Base-by-base conservation (phyloP, 2,888 invertebrate genomes). In the Ichneumoninae sp. region DNA sequence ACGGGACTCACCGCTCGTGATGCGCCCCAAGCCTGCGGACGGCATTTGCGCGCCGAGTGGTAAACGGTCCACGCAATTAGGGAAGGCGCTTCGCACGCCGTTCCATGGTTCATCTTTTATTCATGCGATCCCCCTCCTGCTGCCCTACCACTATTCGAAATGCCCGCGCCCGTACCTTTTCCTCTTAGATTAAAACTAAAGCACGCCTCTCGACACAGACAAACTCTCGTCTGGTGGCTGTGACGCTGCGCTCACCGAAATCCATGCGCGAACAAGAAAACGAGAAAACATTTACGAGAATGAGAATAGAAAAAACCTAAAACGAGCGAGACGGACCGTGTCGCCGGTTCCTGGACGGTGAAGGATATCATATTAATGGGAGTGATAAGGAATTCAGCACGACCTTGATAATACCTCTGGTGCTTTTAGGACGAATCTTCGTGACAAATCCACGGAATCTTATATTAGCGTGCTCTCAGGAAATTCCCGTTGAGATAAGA, bases 41-140 rank as follows among this genome's bases (percentile, higher is more conserved):
- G 83, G 87, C 86, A 84, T 86, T 86, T 85, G 83, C 86, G 82
- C 87, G 87, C 80, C 86, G 86, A 88, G 88, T 88, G 88, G 89
- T 88, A 92, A 92, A 92, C 93, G 92, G 92, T 91, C 92, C 90
- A 90, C 90, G 92, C 93, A 93, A 93, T 93, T 93, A 93, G 92
- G 91, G 89, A 92, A 92, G 92, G 91, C 91, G 92, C 91, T 92
- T 92, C 91, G 91, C 92, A 91, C 91, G 88, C 87, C 87, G 89
- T 89, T 89, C 87, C 85, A 80, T 86, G 88, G 79, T 90, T 93
- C 93, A 93, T 93, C 91, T 93, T 93, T 93, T 93, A 93, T 93
- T 93, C 93, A 93, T 92, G 89, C 73, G 82, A 82, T 82, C 69
- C 76, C 47, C 57, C 54, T 50, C 47, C 69, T 22, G n/a, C 60